A percentile compares a stretch with the other conserved stretches of the same genome.
Evolutionary conservation across 2,888 invertebrate genomes (phyloP).

Genomic region (Chironomus riparius): DNA sequence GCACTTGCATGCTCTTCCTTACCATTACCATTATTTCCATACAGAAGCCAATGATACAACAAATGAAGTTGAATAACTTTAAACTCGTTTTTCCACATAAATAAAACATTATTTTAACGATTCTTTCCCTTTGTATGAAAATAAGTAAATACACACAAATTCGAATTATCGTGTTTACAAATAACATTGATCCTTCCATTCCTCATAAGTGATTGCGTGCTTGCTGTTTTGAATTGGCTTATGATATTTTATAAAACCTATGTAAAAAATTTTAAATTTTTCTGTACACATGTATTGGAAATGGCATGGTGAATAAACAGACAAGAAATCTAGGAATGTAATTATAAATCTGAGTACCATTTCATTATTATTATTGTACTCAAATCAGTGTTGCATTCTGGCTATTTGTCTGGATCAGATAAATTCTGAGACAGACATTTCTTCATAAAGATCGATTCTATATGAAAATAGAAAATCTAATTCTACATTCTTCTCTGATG

Average conservation of each 20-base stretch:
- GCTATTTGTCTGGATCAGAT: no score
- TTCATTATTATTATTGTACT: background rate
- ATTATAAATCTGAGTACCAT: background rate
- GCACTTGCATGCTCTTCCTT: background rate
- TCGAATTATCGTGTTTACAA: conserved; percentile 12
- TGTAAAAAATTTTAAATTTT: background rate
- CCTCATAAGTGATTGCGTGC: conserved; percentile 15
- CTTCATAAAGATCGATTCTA: no score
- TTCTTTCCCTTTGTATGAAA: background rate
- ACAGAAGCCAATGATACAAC: conserved; percentile 21
- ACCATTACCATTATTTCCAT: background rate
- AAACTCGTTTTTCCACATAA: background rate
- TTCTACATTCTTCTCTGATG: no score
- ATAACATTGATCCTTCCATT: background rate
- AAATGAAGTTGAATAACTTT: background rate
- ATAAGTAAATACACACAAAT: background rate
- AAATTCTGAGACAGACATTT: no score
- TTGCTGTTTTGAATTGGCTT: background rate
- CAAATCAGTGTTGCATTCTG: no score
- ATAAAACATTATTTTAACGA: background rate
- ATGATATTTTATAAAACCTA: background rate
- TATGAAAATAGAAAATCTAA: no score
- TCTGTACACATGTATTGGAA: background rate
- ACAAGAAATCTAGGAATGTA: background rate
- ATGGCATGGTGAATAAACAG: background rate